These are phyloP conservation scores for Natrix natrix DNA, from an alignment of 2,797 vertebrate species.

Conservation along the genomic window DNA sequence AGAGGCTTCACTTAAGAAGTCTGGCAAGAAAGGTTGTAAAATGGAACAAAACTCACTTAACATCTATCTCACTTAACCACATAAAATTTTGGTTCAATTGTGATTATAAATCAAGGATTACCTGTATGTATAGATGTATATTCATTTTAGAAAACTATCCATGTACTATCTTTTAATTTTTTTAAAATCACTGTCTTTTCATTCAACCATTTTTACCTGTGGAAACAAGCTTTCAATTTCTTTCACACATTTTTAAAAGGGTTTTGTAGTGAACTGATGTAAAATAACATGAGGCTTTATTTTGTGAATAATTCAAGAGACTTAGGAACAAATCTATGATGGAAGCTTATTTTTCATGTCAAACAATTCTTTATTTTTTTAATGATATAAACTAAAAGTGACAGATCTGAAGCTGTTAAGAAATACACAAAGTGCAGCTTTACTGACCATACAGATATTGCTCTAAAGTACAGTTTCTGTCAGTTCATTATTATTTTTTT, in stretches of 20 bases:
- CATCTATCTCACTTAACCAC: background rate
- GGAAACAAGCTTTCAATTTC: background rate
- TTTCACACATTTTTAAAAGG: conserved; percentile 31
- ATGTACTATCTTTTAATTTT: background rate
- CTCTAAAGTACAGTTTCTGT: conserved; percentile 93
- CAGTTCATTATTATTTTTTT: conserved; percentile 67
- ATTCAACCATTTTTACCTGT: background rate
- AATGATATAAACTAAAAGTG: conserved; percentile 99
- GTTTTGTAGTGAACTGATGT: conserved; percentile 54
- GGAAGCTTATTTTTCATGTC: conserved; percentile 81
- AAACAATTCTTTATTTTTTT: conserved; percentile 98
- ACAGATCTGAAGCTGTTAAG: conserved; percentile 97
- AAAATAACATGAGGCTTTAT: conserved; percentile 53
- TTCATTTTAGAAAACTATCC: background rate
- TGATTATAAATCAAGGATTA: background rate
- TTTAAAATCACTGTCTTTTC: background rate
- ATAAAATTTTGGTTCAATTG: background rate
- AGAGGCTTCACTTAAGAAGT: background rate
- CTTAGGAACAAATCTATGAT: conserved; percentile 63
- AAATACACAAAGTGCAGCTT: conserved; percentile 99
- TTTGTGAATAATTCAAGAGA: conserved; percentile 62
- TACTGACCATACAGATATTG: conserved; percentile 99
- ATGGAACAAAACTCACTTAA: background rate
- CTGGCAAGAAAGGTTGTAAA: background rate
- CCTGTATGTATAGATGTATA: background rate